phyloP scores from a whole-genome alignment of 2,797 vertebrate species.

The Falco naumanni region DNA sequence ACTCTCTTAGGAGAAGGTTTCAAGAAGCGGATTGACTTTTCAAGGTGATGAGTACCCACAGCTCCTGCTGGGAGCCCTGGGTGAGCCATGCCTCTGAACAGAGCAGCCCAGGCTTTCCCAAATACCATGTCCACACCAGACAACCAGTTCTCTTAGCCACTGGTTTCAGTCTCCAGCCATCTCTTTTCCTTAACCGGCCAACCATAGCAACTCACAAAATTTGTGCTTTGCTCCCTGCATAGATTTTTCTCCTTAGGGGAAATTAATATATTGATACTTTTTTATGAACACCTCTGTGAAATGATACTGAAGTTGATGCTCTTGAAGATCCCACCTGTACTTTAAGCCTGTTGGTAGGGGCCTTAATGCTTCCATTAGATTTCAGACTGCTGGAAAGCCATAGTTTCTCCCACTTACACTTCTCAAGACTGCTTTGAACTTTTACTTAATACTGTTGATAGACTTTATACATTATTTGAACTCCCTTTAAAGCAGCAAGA shows the following conservation, averaged over 20 bases:
- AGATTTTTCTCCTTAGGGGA: slow-evolving; percentile 44
- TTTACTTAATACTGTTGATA: background rate
- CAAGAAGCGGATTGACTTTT: background rate
- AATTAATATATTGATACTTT: slow-evolving; percentile 47
- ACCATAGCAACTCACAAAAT: background rate
- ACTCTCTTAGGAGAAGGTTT: background rate
- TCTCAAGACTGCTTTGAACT: background rate
- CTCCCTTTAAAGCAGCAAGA: background rate
- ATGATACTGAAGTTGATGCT: slow-evolving; percentile 7
- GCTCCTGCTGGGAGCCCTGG: background rate
- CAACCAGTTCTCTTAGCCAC: background rate
- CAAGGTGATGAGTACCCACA: background rate
- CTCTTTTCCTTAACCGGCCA: background rate
- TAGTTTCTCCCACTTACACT: slow-evolving; percentile 27
- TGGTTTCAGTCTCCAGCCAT: background rate
- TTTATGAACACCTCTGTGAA: slow-evolving; percentile 37
- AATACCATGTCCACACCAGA: fast-evolving
- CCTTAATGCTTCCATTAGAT: background rate
- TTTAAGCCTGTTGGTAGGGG: background rate
- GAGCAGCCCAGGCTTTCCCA: background rate
- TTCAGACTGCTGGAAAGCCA: slow-evolving; percentile 17
- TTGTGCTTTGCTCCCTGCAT: slow-evolving; percentile 20
- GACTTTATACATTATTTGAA: background rate
- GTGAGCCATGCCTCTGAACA: background rate
- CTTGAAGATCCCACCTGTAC: background rate